Conservation (phyloP, 1,140 invertebrate genomes). For the Acyrthosiphon pisum region DNA sequence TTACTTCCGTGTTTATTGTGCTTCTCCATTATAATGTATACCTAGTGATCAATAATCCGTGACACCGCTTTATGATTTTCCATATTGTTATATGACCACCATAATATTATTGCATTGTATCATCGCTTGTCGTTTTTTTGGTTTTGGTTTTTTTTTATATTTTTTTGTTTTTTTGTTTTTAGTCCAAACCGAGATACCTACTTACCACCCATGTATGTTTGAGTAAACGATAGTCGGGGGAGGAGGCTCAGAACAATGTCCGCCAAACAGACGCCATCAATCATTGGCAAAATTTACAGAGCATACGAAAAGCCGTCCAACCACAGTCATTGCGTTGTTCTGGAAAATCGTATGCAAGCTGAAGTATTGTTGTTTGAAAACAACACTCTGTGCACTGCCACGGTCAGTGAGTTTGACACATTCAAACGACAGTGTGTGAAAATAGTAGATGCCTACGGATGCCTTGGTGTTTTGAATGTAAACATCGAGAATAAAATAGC, state of each 20-base stretch:
- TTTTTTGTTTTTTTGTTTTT: slow-evolving; percentile 32
- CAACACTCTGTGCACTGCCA: slow-evolving; percentile 82
- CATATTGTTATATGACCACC: neutral
- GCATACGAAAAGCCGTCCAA: slow-evolving; percentile 77
- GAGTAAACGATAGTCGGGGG: neutral
- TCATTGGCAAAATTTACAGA: slow-evolving; percentile 91
- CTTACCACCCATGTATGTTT: slow-evolving; percentile 39
- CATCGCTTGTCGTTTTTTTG: slow-evolving; percentile 13
- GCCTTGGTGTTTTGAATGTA: slow-evolving; percentile 86
- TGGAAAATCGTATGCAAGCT: slow-evolving; percentile 86
- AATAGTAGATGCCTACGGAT: slow-evolving; percentile 90
- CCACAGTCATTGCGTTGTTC: slow-evolving; percentile 83
- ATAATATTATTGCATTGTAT: slow-evolving; percentile 24
- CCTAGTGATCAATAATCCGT: neutral
- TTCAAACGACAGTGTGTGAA: slow-evolving; percentile 87
- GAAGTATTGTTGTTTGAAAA: slow-evolving; percentile 90
- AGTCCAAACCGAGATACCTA: slow-evolving; percentile 8
- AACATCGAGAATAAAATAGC: slow-evolving; percentile 83
- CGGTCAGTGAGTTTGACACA: slow-evolving; percentile 83
- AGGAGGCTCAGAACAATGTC: slow-evolving; percentile 15
- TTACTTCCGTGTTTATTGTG: neutral
- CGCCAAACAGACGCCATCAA: slow-evolving; percentile 42
- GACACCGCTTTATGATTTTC: slow-evolving; percentile 15
- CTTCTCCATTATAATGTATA: neutral
- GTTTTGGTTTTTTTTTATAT: slow-evolving; percentile 28